Evolutionary conservation across 2,888 invertebrate species (phyloP), one percentile per base, ranked within the genome.

Genomic region (Drosophila paramelanica): DNA sequence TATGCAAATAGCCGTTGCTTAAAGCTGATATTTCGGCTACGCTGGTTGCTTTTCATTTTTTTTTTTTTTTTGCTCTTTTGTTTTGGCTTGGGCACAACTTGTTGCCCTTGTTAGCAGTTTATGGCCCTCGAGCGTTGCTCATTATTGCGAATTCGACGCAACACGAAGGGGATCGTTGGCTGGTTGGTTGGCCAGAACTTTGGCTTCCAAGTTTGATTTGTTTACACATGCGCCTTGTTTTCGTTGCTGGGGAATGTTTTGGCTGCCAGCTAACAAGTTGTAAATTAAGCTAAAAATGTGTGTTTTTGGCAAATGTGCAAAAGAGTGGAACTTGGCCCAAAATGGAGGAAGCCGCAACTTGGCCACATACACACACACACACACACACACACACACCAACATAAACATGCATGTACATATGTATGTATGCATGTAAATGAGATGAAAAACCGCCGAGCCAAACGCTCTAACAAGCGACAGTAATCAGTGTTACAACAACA

Each of bases 221-320:
- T 81, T 81, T 81, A 77, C 77, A 81, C 69, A 81, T 85, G 76
- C 70, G 79, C 73, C 75, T 68, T 75, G 73, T 68, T 73, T 67
- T 67, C 70, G 61, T 65, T 65, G 60, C 59, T 66, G 51, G 64
- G 43, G 50, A 55, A 69, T 62, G 70, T 67, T 81, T 82, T 74
- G 81, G 78, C 75, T 79, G 85, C 68, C 85, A 79, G 84, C 81
- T 80, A 84, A 84, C 83, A 84, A 83, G 83, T 83, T 86, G 87
- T 83, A 83, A 83, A 83, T 83, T 87, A 80, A 83, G 81, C 83
- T 80, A 77, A 84, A 81, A 85, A 72, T 82, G 80, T 82, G 73
- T 82, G 76, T 79, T 79, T 79, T 79, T 82, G 83, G 80, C 79
- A 79, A 79, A 76, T 76, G 83, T 69, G 76, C 69, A 67, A 69